Base-by-base conservation (phyloP, 2,888 invertebrate genomes). In the Hydropsyche betteni region DNA sequence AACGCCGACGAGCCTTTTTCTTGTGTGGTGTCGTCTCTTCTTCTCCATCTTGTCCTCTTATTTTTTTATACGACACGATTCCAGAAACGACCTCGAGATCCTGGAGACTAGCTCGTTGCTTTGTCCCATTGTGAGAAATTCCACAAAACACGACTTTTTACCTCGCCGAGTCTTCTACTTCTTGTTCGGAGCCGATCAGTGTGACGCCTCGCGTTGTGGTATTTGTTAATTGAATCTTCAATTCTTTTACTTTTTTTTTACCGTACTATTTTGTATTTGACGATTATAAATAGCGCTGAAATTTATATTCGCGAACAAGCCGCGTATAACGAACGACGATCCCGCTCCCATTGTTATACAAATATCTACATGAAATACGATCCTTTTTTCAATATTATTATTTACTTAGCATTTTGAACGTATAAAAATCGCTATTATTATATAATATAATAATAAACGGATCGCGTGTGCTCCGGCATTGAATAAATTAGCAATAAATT, bases 401-500 rank as follows among this genome's bases (percentile, higher is more conserved):
- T 44, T 64, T 36, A 64, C 12, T 33, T 64, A 8, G 24, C 24
- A 24, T 24, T 24, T 2, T 24, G 24, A 24, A 24, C 24, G 44
- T 38, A 69, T 69, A 69, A 34, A 51, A 69, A n/a, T 69, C 10
- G 14, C 16, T 38, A 38, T 51, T 69, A 16, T 69, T 69, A 69
- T 44, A 50, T 44, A 51, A 24, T 64, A 34, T n/a, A 34, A 50
- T 71, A 33, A 36, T 52, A 44, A 53, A 52, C 73, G 73, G 16
- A 51, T 70, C 70, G 58, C 72, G 72, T 55, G 71, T 58, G 55
- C 64, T 53, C 72, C 34, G 64, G 38, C 24, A 34, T 74, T 51
- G 78, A 68, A 78, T 78, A 78, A 69, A 76, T 78, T 78, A 76
- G 76, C 78, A 76, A 78, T 78, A 78, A 78, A 78, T 78, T 78